Conservation (phyloP, 2,113 vertebrate genomes). For the Pterocles orientalis region DNA sequence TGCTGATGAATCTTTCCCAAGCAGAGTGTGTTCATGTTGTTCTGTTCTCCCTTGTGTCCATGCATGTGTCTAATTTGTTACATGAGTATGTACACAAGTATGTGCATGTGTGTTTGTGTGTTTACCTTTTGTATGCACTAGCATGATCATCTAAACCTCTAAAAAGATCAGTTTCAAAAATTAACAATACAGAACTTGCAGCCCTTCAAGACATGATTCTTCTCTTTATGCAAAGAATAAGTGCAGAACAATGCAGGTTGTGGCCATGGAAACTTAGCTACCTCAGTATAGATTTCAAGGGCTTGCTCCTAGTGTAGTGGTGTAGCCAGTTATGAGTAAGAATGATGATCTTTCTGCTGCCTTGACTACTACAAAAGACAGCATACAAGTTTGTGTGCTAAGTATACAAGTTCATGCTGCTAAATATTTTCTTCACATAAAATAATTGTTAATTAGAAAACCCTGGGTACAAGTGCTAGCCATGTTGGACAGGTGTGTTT, state of each 20-base stretch:
- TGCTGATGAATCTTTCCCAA: constrained; percentile 1
- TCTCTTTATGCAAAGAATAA: background rate
- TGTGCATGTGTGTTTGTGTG: background rate
- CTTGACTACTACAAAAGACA: background rate
- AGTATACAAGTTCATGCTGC: background rate
- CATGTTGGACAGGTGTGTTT: background rate
- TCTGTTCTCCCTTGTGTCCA: background rate
- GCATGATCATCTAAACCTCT: background rate
- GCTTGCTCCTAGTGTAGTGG: background rate
- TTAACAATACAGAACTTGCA: background rate
- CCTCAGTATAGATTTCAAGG: background rate
- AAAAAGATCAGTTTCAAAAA: background rate
- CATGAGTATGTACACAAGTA: fast-evolving
- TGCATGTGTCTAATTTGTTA: background rate
- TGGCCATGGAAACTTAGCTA: background rate
- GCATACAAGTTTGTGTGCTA: background rate
- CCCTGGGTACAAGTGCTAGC: background rate
- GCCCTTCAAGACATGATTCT: background rate
- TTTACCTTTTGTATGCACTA: background rate
- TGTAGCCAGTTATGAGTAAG: background rate
- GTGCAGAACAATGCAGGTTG: background rate
- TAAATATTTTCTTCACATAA: background rate
- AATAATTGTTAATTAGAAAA: background rate
- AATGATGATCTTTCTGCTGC: background rate
- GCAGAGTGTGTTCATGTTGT: background rate